Evolutionary conservation across 2,888 invertebrate species (phyloP).

Genomic region (Scaptomyza parva): DNA sequence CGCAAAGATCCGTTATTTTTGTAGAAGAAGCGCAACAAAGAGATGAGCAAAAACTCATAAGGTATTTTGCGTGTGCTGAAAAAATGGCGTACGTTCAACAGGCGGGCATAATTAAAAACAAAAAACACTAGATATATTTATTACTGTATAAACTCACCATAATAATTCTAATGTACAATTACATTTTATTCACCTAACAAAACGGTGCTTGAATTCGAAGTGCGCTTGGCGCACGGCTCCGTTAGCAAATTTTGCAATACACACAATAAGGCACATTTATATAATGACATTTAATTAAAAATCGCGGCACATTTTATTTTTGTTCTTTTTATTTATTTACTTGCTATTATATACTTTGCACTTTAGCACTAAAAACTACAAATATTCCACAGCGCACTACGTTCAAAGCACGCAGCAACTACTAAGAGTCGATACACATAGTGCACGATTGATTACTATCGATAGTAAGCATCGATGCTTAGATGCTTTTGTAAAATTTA

Average conservation of each 20-base stretch:
- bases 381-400: constrained; percentile 28
- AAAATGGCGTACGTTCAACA: constrained; percentile 27
- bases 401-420: constrained; percentile 35
- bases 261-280: constrained; percentile 63
- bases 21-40: constrained; percentile 32
- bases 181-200: constrained; percentile 21
- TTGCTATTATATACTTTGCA: constrained; percentile 5
- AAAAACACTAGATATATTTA: background rate
- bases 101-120: constrained; percentile 8
- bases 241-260: constrained; percentile 38
- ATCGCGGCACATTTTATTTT: constrained; percentile 38
- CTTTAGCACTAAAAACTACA: constrained; percentile 59
- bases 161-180: background rate
- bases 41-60: constrained; percentile 25
- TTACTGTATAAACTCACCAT: constrained; percentile 10
- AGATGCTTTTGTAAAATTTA: constrained; percentile 23
- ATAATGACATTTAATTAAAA: constrained; percentile 60
- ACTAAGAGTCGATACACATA: constrained; percentile 11
- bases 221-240: constrained; percentile 73
- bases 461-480: constrained; percentile 10
- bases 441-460: constrained; percentile 9
- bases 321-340: constrained; percentile 18
- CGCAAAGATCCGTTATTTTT: constrained; percentile 53
- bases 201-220: constrained; percentile 67
- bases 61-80: constrained; percentile 23